Evolutionary conservation across 2,797 vertebrate species (phyloP), one percentile per base, ranked within the genome.

Genomic region (Acipenser ruthenus): DNA sequence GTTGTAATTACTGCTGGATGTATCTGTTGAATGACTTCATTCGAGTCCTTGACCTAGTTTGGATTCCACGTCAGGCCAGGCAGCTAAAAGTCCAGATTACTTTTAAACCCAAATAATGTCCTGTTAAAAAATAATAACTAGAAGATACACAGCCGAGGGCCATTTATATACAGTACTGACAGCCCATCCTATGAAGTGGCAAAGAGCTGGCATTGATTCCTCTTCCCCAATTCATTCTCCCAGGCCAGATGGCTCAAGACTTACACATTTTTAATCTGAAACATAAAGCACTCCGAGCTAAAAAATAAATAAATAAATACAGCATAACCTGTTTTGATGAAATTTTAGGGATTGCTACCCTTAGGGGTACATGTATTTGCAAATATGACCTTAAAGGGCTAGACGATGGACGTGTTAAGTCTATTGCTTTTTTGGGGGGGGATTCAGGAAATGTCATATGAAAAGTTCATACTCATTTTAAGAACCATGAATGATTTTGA

Each of bases 211-310:
- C 87, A 86, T 76, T 79, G 79, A 73, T 84, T 83, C 79, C 86
- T 82, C 78, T 80, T 85, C 83, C 37, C 79, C 87, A 82, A 87
- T 86, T 86, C 82, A 86, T 88, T 86, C 76, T 90, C 88, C 87
- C 75, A 69, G 79, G 86, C 89, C 92, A 93, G 91, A 92, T 92
- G 91, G 90, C 80, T 84, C 77, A 80, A 82, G 84, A 90, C 87
- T 91, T 88, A 87, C 88, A 94, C 87, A 84, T 87, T 90, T 90
- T 89, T 90, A 91, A 91, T 91, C 87, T 92, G 84, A 86, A 73
- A 68, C 80, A 83, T 81, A 87, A 87, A 92, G 80, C 80, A 88
- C 80, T 87, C 80, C 73, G 82, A 84, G 82, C 81, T 82, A 72
- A 74, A 78, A 80, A 83, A 79, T 18, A 18, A 18, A 18, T 18